phyloP scores from a whole-genome alignment of 1,140 invertebrate species.

The Ceratosolen fusciceps region DNA sequence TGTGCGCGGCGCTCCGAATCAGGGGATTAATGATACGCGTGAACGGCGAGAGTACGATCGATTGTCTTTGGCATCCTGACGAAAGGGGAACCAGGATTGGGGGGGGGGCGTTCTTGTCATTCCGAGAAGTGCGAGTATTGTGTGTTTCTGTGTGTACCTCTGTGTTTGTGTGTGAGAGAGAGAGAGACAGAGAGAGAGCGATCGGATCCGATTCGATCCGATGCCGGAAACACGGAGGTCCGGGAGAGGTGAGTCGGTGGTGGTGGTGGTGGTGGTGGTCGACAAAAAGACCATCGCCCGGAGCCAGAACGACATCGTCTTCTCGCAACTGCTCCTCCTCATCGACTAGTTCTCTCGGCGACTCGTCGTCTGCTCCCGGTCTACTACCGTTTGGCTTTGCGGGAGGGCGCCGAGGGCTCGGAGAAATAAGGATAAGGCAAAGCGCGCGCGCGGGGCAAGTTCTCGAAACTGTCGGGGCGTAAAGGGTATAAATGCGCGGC shows the following conservation, averaged over 20 bases:
- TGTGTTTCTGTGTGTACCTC: too few relatives aligned
- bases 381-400: neutral
- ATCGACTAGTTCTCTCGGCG: neutral
- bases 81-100: too few relatives aligned
- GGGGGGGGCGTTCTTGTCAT: too few relatives aligned
- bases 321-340: neutral
- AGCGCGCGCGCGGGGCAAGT: constrained; percentile 14
- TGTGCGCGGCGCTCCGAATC: too few relatives aligned
- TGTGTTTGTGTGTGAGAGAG: too few relatives aligned
- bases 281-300: constrained; percentile 4
- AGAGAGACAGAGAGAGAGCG: too few relatives aligned
- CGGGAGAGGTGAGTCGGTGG: neutral
- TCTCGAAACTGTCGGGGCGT: constrained; percentile 43
- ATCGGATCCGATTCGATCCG: neutral
- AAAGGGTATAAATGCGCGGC: constrained; percentile 47
- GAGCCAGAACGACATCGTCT: neutral
- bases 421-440: neutral
- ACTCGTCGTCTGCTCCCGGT: neutral
- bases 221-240: neutral
- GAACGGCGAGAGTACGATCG: too few relatives aligned
- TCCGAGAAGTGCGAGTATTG: too few relatives aligned
- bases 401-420: neutral
- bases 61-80: too few relatives aligned
- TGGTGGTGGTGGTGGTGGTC: neutral
- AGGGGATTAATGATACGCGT: too few relatives aligned